Evolutionary conservation across 1,140 invertebrate genomes (phyloP), one percentile per base, ranked within the genome.

Genomic region (Eurosta solidaginis): DNA sequence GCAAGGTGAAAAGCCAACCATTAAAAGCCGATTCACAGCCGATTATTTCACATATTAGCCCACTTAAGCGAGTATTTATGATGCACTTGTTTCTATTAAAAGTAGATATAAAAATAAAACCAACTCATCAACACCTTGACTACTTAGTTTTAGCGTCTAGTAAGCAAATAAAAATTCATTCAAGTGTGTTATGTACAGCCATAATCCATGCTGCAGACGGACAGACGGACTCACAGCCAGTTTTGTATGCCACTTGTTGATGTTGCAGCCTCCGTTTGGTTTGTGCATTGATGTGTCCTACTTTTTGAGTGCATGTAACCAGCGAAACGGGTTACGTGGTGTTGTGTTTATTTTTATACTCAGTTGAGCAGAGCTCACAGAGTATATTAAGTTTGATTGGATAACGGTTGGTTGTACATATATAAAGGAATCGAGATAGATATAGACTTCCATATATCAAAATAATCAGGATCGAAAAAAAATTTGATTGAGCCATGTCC

Each of bases 271-370:
- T 54, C 50, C 50, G 22, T 54, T 22, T 20, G 20, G 22, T 54
- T 22, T 20, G 20, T 17, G 54, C 54, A 59, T n/a, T 33, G 29
- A 59, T 10, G 54, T 59, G 54, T 59, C 54, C 54, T n/a, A 59
- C 29, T 59, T 59, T n/a, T n/a, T n/a, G n/a, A n/a, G n/a, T n/a
- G 54, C 3, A 59, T 22, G 29, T 6, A 59, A 10, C 29, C 54
- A 27, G 54, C 33, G 27, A 17, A 59, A 33, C n/a, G n/a, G n/a
- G n/a, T n/a, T n/a, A n/a, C n/a, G n/a, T 59, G 54, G n/a, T 27
- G n/a, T 59, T 59, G 54, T n/a, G n/a, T 59, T 59, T 59, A 33
- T 33, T 36, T 59, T 59, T n/a, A n/a, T n/a, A n/a, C n/a, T n/a
- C n/a, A n/a, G n/a, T n/a, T n/a, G n/a, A n/a, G n/a, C n/a, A n/a